Evolutionary conservation across 2,888 invertebrate species (phyloP).

Genomic region (Cerastoderma edule): DNA sequence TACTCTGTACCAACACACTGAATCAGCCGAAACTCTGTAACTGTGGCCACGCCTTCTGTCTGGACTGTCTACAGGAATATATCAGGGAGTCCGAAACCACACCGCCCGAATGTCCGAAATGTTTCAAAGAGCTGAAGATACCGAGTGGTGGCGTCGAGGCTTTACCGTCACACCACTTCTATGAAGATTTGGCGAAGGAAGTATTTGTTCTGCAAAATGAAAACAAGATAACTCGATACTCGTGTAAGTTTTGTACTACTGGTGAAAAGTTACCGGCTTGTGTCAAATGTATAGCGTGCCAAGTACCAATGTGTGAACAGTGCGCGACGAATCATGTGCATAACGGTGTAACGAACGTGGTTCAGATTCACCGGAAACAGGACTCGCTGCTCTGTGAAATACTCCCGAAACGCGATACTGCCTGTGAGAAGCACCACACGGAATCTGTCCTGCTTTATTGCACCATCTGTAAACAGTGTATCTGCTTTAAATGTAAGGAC

Average conservation of each 20-base stretch:
- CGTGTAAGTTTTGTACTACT: conserved; percentile 57
- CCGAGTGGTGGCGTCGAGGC: conserved; percentile 35
- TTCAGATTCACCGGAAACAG: conserved; percentile 53
- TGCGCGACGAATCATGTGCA: conserved; percentile 55
- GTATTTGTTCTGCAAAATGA: conserved; percentile 45
- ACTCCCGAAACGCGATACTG: conserved; percentile 52
- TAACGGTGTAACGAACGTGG: conserved; percentile 55
- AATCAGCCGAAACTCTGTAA: conserved; percentile 43
- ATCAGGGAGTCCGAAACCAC: conserved; percentile 10
- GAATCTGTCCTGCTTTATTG: conserved; percentile 51
- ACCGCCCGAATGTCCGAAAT: conserved; percentile 42
- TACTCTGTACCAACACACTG: conserved; percentile 41
- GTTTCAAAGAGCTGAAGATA: conserved; percentile 21
- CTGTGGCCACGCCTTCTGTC: conserved; percentile 59
- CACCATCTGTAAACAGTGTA: conserved; percentile 32
- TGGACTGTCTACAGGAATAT: conserved; percentile 39
- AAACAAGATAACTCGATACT: conserved; percentile 47
- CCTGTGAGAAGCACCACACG: conserved; percentile 46
- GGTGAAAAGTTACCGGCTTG: conserved; percentile 46
- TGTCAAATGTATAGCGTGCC: conserved; percentile 54
- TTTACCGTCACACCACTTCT: conserved; percentile 47
- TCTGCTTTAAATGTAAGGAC: conserved; percentile 56
- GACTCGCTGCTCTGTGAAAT: conserved; percentile 55
- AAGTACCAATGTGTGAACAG: conserved; percentile 53
- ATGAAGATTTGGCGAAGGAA: conserved; percentile 45